Conservation (phyloP, 1,140 invertebrate species). For the Oryzaephilus surinamensis region DNA sequence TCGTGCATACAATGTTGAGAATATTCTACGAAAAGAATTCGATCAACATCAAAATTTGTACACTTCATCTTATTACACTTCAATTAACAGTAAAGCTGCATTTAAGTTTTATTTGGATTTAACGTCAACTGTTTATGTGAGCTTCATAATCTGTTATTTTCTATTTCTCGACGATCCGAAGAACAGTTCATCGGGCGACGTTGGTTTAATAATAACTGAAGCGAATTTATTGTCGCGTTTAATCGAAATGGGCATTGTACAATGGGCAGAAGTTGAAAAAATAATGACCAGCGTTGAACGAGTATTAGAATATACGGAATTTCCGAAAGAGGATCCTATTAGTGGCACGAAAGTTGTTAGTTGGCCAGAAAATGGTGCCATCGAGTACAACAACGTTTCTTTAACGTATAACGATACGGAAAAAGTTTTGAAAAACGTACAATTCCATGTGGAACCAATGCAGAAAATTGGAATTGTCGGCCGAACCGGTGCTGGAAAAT, state of each 20-base stretch:
- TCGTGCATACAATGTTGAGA: constrained; percentile 46
- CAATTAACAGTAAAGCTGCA: constrained; percentile 14
- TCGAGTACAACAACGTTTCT: constrained; percentile 41
- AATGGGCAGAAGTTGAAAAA: constrained; percentile 74
- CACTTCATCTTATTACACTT: constrained; percentile 45
- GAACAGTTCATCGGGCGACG: constrained; percentile 68
- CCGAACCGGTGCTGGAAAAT: constrained; percentile 75
- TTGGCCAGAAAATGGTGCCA: constrained; percentile 38
- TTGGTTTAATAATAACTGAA: constrained; percentile 72
- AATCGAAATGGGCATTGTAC: constrained; percentile 79
- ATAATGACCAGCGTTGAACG: constrained; percentile 80
- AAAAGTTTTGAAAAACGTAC: constrained; percentile 48
- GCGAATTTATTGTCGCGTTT: constrained; percentile 63
- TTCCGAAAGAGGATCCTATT: constrained; percentile 25
- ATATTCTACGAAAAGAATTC: constrained; percentile 45
- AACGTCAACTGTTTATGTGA: background rate
- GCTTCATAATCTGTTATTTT: constrained; percentile 19
- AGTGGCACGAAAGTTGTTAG: constrained; percentile 27
- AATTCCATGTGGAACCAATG: constrained; percentile 48
- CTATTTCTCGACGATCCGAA: constrained; percentile 47
- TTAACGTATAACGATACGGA: constrained; percentile 43
- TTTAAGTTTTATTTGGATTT: constrained; percentile 31
- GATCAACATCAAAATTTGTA: constrained; percentile 41
- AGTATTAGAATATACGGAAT: constrained; percentile 60
- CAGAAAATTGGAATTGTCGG: constrained; percentile 71